These are phyloP conservation scores for Pollimyrus isidori DNA, from an alignment of 2,113 vertebrate genomes.

Conservation along the genomic window DNA sequence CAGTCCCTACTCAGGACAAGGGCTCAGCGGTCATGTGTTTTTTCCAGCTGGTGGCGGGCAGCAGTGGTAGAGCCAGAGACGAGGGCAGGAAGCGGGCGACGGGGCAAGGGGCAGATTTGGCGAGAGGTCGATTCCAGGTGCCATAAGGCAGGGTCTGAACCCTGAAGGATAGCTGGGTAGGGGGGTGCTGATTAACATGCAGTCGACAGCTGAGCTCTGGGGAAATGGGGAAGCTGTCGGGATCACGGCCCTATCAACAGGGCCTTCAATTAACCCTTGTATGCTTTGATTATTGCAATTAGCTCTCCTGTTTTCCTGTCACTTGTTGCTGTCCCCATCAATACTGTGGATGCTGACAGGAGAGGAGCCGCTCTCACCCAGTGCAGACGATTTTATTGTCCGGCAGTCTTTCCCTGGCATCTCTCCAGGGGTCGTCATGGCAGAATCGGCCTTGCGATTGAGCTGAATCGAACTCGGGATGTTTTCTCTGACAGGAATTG, in stretches of 20 bases:
- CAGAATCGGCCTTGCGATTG: conserved; percentile 56
- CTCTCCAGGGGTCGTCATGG: conserved; percentile 47
- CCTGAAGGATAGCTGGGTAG: neutral
- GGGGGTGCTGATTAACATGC: neutral
- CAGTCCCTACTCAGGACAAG: neutral
- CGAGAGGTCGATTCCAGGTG: neutral
- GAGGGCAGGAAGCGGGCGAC: neutral
- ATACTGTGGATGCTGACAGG: conserved; percentile 10
- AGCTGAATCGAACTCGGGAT: conserved; percentile 43
- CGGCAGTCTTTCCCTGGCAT: conserved; percentile 35
- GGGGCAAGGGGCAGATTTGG: neutral
- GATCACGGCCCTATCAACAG: neutral
- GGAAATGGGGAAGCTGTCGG: neutral
- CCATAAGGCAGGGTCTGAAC: neutral
- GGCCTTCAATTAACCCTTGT: conserved; percentile 13
- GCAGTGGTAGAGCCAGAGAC: neutral
- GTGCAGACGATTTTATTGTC: conserved; percentile 42
- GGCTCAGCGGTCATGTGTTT: neutral
- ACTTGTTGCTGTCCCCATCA: neutral
- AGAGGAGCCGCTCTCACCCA: conserved; percentile 31
- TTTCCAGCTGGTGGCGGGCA: neutral
- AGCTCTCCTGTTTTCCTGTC: neutral
- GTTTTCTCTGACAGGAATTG: conserved; percentile 7
- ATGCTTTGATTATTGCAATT: conserved; percentile 15
- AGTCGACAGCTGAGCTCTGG: neutral